Evolutionary conservation across 2,113 vertebrate species (phyloP).

Genomic region (Sardina pilchardus): DNA sequence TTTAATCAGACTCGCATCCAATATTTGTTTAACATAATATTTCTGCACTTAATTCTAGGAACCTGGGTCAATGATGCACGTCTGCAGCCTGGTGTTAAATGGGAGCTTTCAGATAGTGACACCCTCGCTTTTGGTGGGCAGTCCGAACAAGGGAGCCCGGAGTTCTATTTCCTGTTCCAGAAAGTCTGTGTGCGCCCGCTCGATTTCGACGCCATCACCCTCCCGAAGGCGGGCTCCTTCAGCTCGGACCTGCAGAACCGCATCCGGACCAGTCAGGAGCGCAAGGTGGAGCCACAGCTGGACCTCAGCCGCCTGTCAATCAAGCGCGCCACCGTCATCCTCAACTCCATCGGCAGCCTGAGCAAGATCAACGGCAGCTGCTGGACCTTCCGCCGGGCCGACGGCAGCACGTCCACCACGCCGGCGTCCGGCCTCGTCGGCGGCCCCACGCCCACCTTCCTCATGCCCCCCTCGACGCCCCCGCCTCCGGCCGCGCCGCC

Average conservation of each 20-base stretch:
- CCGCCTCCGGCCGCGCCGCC: conserved; percentile 32
- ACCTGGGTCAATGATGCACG: conserved; percentile 86
- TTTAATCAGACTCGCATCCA: no score
- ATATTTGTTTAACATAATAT: not conserved
- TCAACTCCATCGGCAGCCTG: conserved; percentile 90
- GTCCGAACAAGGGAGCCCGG: conserved; percentile 66
- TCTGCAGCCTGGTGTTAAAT: conserved; percentile 70
- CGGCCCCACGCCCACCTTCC: conserved; percentile 40
- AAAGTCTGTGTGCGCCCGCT: conserved; percentile 85
- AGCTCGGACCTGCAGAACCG: conserved; percentile 71
- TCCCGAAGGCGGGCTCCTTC: conserved; percentile 77
- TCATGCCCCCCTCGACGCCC: conserved; percentile 62
- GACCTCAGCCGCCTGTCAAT: conserved; percentile 71
- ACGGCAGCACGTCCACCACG: conserved; percentile 44
- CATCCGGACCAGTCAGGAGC: conserved; percentile 66
- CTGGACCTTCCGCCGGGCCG: conserved; percentile 75
- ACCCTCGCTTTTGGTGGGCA: conserved; percentile 80
- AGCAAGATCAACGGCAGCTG: conserved; percentile 82
- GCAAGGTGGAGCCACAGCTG: conserved; percentile 58
- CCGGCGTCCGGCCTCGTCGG: conserved; percentile 51
- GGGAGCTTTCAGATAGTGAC: conserved; percentile 83
- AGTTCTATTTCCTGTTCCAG: conserved; percentile 91
- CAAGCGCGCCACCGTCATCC: conserved; percentile 82
- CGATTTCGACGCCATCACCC: conserved; percentile 87
- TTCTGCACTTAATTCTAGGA: conserved; percentile 60